Percentiles rank a stretch among this genome's conserved stretches.
Conservation (phyloP, 2,888 invertebrate genomes). For the Blera fallax region DNA sequence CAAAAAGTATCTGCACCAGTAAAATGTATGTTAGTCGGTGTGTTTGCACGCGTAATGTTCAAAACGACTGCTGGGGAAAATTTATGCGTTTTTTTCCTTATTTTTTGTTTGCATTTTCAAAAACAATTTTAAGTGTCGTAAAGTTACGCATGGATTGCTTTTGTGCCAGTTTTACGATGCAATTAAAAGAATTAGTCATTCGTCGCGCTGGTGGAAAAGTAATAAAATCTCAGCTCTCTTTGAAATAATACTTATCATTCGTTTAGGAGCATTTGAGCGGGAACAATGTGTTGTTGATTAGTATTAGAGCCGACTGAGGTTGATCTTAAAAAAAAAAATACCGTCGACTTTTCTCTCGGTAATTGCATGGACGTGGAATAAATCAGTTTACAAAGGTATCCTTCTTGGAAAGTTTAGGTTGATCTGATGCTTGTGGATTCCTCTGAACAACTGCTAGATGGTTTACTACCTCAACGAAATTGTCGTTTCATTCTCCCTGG, state of each 20-base stretch:
- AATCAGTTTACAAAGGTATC: not conserved
- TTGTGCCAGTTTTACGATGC: slow-evolving; percentile 60
- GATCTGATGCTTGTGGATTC: not conserved
- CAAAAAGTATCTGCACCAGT: slow-evolving; percentile 3
- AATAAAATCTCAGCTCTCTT: slow-evolving; percentile 26
- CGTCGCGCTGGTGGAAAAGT: slow-evolving; percentile 27
- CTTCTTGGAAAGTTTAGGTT: not conserved
- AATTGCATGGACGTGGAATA: slow-evolving; percentile 27
- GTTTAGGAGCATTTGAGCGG: not conserved
- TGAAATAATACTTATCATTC: slow-evolving; percentile 14
- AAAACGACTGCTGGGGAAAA: slow-evolving; percentile 9
- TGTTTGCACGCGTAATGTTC: slow-evolving; percentile 5
- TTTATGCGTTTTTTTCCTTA: slow-evolving; percentile 27
- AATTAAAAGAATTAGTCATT: slow-evolving; percentile 65
- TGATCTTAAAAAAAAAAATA: not conserved
- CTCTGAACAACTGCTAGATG: not conserved
- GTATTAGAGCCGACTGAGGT: not conserved
- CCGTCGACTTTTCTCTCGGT: not conserved
- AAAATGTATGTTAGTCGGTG: not conserved
- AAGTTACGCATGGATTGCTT: slow-evolving; percentile 51
- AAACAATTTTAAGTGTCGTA: slow-evolving; percentile 60
- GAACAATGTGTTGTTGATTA: slow-evolving; percentile 41
- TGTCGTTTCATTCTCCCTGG: not conserved
- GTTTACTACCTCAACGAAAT: not conserved
- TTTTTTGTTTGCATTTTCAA: slow-evolving; percentile 22